Evolutionary conservation across 1,140 invertebrate species (phyloP).

Genomic region (Drosophila kikkawai): DNA sequence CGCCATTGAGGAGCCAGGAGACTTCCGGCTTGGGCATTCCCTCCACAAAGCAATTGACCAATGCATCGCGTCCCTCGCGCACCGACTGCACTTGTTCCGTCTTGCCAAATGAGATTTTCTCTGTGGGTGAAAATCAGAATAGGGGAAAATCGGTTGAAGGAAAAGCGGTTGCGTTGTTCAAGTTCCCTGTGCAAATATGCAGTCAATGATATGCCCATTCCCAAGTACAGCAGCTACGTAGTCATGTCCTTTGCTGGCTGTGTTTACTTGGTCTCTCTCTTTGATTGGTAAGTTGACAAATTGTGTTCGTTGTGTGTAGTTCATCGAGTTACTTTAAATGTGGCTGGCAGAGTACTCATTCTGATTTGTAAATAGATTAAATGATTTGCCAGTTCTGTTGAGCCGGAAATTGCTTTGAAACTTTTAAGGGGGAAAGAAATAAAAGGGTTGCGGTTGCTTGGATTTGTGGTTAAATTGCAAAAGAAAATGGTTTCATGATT

Average conservation of each 20-base stretch:
- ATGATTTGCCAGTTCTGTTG: constrained; percentile 28
- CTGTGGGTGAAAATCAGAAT: constrained; percentile 60
- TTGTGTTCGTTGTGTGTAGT: constrained; percentile 12
- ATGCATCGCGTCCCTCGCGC: constrained; percentile 85
- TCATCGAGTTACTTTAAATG: constrained; percentile 30
- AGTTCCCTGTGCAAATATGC: constrained; percentile 52
- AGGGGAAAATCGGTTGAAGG: constrained; percentile 4
- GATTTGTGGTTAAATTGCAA: constrained; percentile 25
- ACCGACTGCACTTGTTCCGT: constrained; percentile 85
- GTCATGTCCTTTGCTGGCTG: constrained; percentile 19
- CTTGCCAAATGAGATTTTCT: constrained; percentile 86
- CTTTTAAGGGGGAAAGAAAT: constrained; percentile 2
- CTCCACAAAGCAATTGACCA: constrained; percentile 85
- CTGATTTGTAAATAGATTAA: constrained; percentile 44
- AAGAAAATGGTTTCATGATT: not conserved
- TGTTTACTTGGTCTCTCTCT: constrained; percentile 46
- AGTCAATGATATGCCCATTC: constrained; percentile 34
- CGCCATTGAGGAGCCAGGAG: constrained; percentile 85
- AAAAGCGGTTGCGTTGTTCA: constrained; percentile 32
- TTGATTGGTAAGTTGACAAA: constrained; percentile 47
- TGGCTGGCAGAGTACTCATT: constrained; percentile 20
- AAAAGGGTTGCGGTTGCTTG: not conserved
- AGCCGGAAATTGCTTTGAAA: constrained; percentile 18
- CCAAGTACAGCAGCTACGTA: constrained; percentile 4
- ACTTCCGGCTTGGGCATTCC: constrained; percentile 86